Evolutionary conservation across 1,140 invertebrate species (phyloP).

Genomic region (Ceratosolen solmsi): DNA sequence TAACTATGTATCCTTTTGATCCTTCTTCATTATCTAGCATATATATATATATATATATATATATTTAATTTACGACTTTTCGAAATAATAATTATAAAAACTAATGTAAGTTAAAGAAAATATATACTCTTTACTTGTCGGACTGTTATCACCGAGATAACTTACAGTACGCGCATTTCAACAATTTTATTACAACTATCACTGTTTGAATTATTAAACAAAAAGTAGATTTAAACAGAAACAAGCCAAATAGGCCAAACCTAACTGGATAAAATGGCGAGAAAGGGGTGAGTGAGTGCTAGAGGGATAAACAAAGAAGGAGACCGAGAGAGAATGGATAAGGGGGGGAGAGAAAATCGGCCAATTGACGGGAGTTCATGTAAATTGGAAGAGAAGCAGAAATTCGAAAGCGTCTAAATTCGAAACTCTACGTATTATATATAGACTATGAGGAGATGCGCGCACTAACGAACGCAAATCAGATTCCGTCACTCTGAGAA

Average conservation of each 20-base stretch:
- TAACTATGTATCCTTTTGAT: not conserved
- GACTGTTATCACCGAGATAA: too few relatives aligned
- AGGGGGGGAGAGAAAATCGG: not conserved
- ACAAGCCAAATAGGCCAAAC: slow-evolving; percentile 3
- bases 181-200: too few relatives aligned
- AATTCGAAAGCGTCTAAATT: slow-evolving; percentile 33
- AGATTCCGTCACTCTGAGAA: slow-evolving; percentile 38
- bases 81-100: too few relatives aligned
- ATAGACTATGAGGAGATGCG: not conserved
- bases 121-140: too few relatives aligned
- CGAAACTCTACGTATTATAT: slow-evolving; percentile 23
- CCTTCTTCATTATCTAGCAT: not conserved
- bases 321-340: not conserved
- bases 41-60: too few relatives aligned
- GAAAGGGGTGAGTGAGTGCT: too few relatives aligned
- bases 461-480: slow-evolving; percentile 49
- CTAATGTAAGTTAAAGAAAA: too few relatives aligned
- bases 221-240: not conserved
- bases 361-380: slow-evolving; percentile 4
- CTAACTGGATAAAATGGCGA: not conserved
- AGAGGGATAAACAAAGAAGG: not conserved
- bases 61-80: too few relatives aligned
- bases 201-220: too few relatives aligned
- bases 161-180: too few relatives aligned
- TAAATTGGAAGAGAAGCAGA: slow-evolving; percentile 28